Base-by-base conservation (phyloP, 1,140 invertebrate species). In the Caerostris extrusa region DNA sequence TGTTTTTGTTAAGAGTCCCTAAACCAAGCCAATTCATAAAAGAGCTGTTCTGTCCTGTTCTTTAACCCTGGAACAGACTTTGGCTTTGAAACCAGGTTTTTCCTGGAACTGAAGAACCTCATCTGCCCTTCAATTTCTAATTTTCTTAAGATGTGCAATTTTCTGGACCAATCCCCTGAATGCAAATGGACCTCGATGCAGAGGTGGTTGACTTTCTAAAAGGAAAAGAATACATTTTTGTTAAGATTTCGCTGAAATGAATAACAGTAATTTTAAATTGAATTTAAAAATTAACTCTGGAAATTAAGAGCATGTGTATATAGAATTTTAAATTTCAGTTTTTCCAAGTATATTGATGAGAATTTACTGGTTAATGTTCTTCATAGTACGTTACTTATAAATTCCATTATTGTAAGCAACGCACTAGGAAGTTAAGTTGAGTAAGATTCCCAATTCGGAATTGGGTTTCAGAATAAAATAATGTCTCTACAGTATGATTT, bases 21-120 rank as follows among this genome's bases (percentile, higher is more conserved):
- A 17, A 67, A 94, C 93, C 93, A 94, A 12, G 93, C 93, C 4
- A 94, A 61, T 85, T 94, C 93, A 17, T 94, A 94, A 83, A 94
- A 94, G 3, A 94, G 61, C 7, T 94, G 88, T 50, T 94, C 93
- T 8, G 87, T 90, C 56, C 77, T 94, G 55, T 93, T 89, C 7
- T 12, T n/a, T n/a, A 85, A n/a, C 5, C 93, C 93, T 3, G 93
- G 93, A 34, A 94, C 87, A 4, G 8, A 50, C 50, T 14, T 83
- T 4, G 93, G 77, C 6, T 8, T 58, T 3, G 88, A 58, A 7
- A 94, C 88, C 3, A 67, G 19, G 19, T 94, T 94, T 12, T 90
- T 90, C 19, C 93, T 83, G 0, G 93, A 94, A 57, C 93, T 94
- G 81, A 94, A 94, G 88, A 94, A 90, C 50, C 87, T 64, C 58